Evolutionary conservation across 53 echinoderm and acorn worm species (phyloP), one percentile per base, ranked within the genome.

Genomic region (Mesocentrotus franciscanus): DNA sequence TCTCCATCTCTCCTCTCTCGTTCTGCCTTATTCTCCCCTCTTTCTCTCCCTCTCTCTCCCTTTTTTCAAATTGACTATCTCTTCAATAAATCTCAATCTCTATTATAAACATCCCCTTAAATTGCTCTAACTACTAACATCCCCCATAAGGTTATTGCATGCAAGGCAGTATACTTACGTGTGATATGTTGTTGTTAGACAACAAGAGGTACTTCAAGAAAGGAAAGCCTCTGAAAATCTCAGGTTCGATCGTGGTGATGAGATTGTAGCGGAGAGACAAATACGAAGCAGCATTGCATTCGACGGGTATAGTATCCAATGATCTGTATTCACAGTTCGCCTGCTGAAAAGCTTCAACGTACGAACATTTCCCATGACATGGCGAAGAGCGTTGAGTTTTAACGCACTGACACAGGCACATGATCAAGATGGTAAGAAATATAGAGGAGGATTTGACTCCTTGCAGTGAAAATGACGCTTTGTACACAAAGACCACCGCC

Each of bases 101-200:
- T 49, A 49, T 49, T 49, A 49, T 4, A 49, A 4, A 49, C 49
- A 49, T 4, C 6, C 6, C 6, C 49, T 49, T 49, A 6, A 4
- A 49, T 49, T 49, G 49, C 49, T 49, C 49, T 49, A 49, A 49
- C 49, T 49, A 49, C 49, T 49, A 49, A 49, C 6, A n/a, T n/a
- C n/a, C n/a, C n/a, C n/a, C n/a, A n/a, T n/a, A n/a, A n/a, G n/a
- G n/a, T n/a, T n/a, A n/a, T n/a, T n/a, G n/a, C n/a, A n/a, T 49
- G 6, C 49, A 49, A 49, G 49, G 49, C 49, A 5, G 49, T 36
- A 29, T 70, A 71, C 93, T 93, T 93, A 93, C 93, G 0, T 57
- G 39, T 74, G 56, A 30, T 49, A 93, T 93, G 42, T 75, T 72
- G 59, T 93, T 93, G 93, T 93, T 93, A 10, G 93, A 93, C 58